phyloP scores from a whole-genome alignment of 2,797 vertebrate genomes.

The Gephyroberyx darwinii region DNA sequence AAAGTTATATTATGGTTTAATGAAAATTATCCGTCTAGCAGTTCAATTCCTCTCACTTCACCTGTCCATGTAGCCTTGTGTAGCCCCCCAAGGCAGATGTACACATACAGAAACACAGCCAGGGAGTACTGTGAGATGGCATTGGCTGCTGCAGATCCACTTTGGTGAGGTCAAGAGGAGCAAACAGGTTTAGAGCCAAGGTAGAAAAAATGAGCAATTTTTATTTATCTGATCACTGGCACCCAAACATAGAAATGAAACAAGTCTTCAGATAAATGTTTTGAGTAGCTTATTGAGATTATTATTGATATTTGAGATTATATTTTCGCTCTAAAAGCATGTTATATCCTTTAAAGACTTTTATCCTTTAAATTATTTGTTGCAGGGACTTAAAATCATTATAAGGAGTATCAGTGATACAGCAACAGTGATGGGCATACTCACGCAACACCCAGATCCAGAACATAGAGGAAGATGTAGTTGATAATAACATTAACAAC shows the following conservation, averaged over 20 bases:
- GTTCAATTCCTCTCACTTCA: constrained; percentile 46
- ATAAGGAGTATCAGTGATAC: background rate
- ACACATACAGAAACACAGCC: constrained; percentile 80
- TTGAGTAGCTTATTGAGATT: background rate
- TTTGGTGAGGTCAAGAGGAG: constrained; percentile 45
- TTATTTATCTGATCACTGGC: background rate
- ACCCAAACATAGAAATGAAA: background rate
- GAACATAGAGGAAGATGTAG: constrained; percentile 80
- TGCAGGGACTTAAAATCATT: background rate
- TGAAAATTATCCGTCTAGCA: background rate
- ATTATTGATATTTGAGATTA: background rate
- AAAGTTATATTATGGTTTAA: background rate
- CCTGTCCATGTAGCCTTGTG: constrained; percentile 87
- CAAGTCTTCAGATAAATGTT: background rate
- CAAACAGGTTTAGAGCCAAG: background rate
- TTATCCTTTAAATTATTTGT: background rate
- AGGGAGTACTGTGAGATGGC: constrained; percentile 82
- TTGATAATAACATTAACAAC: constrained; percentile 84
- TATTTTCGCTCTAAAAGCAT: background rate
- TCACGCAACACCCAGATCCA: constrained; percentile 87
- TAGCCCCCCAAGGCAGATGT: constrained; percentile 80
- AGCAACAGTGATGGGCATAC: constrained; percentile 55
- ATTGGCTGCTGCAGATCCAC: constrained; percentile 88
- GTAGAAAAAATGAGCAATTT: background rate
- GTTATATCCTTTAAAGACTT: background rate